Base-by-base conservation (phyloP, 1,140 invertebrate species). In the Phymastichus coffea region DNA sequence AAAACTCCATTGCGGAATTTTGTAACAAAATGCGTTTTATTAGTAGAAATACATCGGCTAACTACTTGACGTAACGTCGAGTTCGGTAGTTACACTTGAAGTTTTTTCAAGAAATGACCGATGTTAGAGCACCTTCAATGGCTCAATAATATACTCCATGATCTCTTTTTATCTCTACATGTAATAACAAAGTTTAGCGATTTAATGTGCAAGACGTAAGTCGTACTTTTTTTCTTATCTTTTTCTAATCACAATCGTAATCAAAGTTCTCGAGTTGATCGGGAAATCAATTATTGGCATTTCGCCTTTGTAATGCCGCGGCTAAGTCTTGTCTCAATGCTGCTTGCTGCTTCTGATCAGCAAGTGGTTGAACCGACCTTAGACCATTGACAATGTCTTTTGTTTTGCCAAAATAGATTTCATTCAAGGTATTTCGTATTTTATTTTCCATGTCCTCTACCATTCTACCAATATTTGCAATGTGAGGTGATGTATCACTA, bases 361-460 rank as follows among this genome's bases (percentile, higher is more conserved):
- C 87, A 26, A 97, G 78, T 2, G 92, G 88, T 70, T 92, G 87
- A 55, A 94, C 87, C 40, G 93, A 95, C 46, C 97, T 86, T 61
- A 99, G 81, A n/a, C 95, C 94, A 73, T 98, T 98, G 14, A 99
- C 94, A 73, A 99, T 98, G 79, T 99, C 95, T 76, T 94, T 95
- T 14, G 97, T 99, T 83, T 99, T 99, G 68, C 96, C 94, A 84
- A 99, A 99, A 80, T 99, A 99, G 66, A 99, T 98, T 81, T 98
- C 95, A 75, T 98, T 99, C 49, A 99, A 81, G 1, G 95, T 98
- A 72, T 94, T 96, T 65, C 97, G 86, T 71, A 99, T 99, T 86
- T 99, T 99, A 77, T 98, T 99, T 75, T 99, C 98, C 95, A 99
- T 98, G 68, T 99, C 97, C 81, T 99, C 91, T 0, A 95, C 93